These are phyloP conservation scores for Coryphaenoides rupestris DNA, from an alignment of 2,113 vertebrate genomes.

Conservation along the genomic window DNA sequence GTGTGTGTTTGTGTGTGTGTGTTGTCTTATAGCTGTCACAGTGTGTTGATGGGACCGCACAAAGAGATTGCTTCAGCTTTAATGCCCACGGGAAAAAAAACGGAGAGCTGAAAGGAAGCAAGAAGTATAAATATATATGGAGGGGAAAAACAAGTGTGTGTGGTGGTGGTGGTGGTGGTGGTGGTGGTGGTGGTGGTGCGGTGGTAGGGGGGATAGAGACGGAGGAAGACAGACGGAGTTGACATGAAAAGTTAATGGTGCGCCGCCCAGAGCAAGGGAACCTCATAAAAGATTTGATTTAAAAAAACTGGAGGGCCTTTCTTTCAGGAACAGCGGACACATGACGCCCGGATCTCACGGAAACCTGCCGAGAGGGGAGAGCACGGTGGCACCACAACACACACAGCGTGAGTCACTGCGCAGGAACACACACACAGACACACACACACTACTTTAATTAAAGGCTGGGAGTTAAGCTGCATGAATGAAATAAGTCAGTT, in stretches of 20 bases:
- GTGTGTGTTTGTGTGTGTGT: too few species aligned
- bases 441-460: conserved; percentile 43
- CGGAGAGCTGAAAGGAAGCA: too few species aligned
- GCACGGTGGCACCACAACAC: conserved; percentile 18
- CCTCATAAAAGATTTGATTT: conserved; percentile 67
- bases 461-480: conserved; percentile 21
- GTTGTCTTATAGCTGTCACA: too few species aligned
- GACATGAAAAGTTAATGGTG: conserved; percentile 70
- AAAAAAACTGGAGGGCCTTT: conserved; percentile 46
- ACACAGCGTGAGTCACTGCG: not conserved
- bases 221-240: conserved; percentile 26
- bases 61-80: too few species aligned
- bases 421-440: conserved; percentile 4
- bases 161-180: too few species aligned
- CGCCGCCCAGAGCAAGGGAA: conserved; percentile 61
- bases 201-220: not conserved
- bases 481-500: too few species aligned
- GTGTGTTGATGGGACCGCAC: too few species aligned
- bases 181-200: too few species aligned
- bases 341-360: conserved; percentile 9
- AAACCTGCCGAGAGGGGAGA: not conserved
- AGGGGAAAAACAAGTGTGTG: not conserved
- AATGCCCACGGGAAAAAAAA: too few species aligned
- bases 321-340: conserved; percentile 50
- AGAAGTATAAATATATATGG: too few species aligned